Conservation (phyloP, 2,888 invertebrate genomes). For the Athalia circularis region DNA sequence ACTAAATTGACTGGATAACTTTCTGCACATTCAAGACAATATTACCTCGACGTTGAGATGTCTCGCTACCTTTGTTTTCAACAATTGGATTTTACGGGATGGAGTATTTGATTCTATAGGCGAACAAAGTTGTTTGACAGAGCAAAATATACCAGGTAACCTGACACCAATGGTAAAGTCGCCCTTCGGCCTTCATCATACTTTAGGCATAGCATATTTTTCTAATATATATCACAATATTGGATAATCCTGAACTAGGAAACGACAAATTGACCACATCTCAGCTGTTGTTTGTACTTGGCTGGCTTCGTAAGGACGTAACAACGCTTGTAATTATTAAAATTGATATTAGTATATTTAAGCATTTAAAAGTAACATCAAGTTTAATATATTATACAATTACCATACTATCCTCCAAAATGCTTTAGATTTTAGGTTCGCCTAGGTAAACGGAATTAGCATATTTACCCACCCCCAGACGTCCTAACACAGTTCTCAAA, state of each 20-base stretch:
- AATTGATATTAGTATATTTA: constrained; percentile 73
- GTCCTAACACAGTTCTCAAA: constrained; percentile 57
- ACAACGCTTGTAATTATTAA: constrained; percentile 73
- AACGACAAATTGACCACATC: constrained; percentile 54
- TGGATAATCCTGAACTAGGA: constrained; percentile 64
- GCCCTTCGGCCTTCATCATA: constrained; percentile 73
- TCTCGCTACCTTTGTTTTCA: constrained; percentile 21
- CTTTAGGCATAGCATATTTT: constrained; percentile 74
- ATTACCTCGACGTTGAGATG: constrained; percentile 27
- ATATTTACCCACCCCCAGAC: constrained; percentile 56
- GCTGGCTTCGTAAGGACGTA: constrained; percentile 72
- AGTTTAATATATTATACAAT: constrained; percentile 71
- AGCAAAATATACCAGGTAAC: constrained; percentile 33
- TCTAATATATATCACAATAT: constrained; percentile 73
- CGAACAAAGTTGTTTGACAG: constrained; percentile 9
- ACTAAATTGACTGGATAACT: constrained; percentile 24
- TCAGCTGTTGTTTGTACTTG: constrained; percentile 66
- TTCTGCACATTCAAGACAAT: constrained; percentile 27
- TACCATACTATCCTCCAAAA: constrained; percentile 67
- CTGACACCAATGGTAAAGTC: constrained; percentile 63
- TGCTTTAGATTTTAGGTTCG: constrained; percentile 67
- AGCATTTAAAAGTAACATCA: constrained; percentile 72
- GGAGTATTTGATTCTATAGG: constrained; percentile 18
- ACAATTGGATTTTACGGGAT: constrained; percentile 27
- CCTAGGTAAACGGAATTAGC: constrained; percentile 57